Conservation (phyloP, 2,888 invertebrate genomes). For the Electrophaes corylata region DNA sequence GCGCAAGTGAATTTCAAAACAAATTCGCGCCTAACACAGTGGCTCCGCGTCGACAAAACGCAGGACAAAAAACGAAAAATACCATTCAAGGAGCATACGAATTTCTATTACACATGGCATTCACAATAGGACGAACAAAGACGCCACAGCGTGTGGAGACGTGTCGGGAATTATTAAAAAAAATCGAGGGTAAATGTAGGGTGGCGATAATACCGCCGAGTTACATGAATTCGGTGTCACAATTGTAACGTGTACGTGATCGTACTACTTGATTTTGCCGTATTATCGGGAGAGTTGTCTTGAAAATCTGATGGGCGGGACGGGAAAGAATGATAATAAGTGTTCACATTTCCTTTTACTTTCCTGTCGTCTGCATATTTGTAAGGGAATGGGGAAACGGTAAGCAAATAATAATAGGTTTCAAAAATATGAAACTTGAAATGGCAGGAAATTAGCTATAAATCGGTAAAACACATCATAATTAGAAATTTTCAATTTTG, state of each 20-base stretch:
- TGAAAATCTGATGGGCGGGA: constrained; percentile 56
- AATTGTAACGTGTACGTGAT: constrained; percentile 72
- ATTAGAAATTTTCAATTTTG: neutral
- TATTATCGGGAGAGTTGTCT: constrained; percentile 55
- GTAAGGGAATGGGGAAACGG: constrained; percentile 26
- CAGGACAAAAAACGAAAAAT: constrained; percentile 56
- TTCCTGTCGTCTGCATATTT: constrained; percentile 37
- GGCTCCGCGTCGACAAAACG: constrained; percentile 44
- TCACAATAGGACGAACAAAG: constrained; percentile 78
- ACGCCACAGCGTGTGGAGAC: constrained; percentile 51
- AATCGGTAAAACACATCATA: neutral
- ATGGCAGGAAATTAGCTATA: neutral
- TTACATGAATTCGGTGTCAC: constrained; percentile 68
- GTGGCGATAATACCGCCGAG: constrained; percentile 65
- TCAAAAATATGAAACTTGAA: neutral
- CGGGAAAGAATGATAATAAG: constrained; percentile 51
- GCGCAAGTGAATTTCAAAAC: constrained; percentile 30
- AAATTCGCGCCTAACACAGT: constrained; percentile 43
- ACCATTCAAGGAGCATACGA: constrained; percentile 58
- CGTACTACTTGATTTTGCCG: constrained; percentile 64
- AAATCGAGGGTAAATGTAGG: constrained; percentile 66
- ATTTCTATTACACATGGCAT: constrained; percentile 69
- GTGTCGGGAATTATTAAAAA: constrained; percentile 78
- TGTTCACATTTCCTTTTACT: constrained; percentile 43
- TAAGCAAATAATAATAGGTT: constrained; percentile 15